Base-by-base conservation (phyloP, 2,113 vertebrate species). In the Leptosomus discolor region DNA sequence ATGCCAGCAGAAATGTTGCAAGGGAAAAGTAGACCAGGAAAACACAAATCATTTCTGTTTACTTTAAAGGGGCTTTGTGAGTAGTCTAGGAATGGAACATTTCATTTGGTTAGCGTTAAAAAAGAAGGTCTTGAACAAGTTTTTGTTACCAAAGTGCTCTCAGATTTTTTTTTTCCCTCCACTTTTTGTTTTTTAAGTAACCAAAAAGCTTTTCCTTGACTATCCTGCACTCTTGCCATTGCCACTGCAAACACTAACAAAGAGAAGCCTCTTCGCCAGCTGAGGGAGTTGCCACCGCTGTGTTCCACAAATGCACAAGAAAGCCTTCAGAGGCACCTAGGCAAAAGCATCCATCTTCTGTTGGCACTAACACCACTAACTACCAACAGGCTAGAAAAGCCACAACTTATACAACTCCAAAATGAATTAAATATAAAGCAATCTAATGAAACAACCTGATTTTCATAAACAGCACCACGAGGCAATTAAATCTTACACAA, bases 1-100 rank as follows among this genome's bases (percentile, higher is more conserved):
- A 95, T 95, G 94, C 94, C 92, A 97, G 91, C 88, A 90, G 90
- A 83, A 97, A 94, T 2, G 53, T 71, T 96, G 77, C 88, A 46
- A 91, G 60, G 77, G 75, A 65, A 48, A 95, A 95, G 84, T 23
- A 92, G 89, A 75, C 64, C 3, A 13, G 94, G 91, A 93, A 96
- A 97, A 87, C 68, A 96, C 94, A 96, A 94, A 97, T 96, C 69
- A 95, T 89, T 94, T 84, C 63, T 92, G 77, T 95, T 96, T 91
- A 90, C 78, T 90, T 97, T 95, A 95, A 93, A 95, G 75, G 57
- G 36, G 74, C 46, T 95, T 79, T 92, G 74, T 90, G 83, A 92
- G 56, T 23, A 76, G 69, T 87, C 74, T 73, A 93, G 76, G n/a
- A 77, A 85, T 30, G 53, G 70, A 95, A 91, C 43, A 6, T 64